Conservation (phyloP, 2,797 vertebrate species). For the Pangasius macronema region DNA sequence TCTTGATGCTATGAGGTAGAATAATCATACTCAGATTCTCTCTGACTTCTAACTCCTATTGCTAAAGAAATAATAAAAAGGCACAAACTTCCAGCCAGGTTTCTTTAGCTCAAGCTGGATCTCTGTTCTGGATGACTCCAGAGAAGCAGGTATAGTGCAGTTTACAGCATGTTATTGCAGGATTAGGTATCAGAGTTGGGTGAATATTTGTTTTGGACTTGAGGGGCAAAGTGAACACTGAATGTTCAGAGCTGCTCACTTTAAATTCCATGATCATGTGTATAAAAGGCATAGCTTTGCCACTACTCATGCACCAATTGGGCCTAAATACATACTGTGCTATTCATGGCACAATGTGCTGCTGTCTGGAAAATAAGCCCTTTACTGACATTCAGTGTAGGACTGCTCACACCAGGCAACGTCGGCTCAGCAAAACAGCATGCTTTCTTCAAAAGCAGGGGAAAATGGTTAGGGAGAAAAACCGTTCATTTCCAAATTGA, state of each 20-base stretch:
- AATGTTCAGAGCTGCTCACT: slow-evolving; percentile 40
- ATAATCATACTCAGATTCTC: background rate
- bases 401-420: slow-evolving; percentile 57
- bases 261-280: background rate
- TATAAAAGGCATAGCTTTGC: background rate
- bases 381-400: slow-evolving; percentile 55
- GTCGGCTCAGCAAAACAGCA: slow-evolving; percentile 52
- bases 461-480: slow-evolving; percentile 23
- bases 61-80: slow-evolving; percentile 15
- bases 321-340: slow-evolving; percentile 12
- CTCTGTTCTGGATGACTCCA: background rate
- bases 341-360: slow-evolving; percentile 10
- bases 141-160: slow-evolving; percentile 13
- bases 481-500: slow-evolving; percentile 6
- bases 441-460: slow-evolving; percentile 62
- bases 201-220: slow-evolving; percentile 31
- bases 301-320: slow-evolving; percentile 8
- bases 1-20: background rate
- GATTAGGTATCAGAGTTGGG: background rate
- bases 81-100: background rate
- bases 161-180: slow-evolving; percentile 32
- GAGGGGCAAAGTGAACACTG: slow-evolving; percentile 59
- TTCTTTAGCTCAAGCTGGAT: background rate
- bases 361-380: background rate
- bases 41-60: slow-evolving; percentile 6